These are phyloP conservation scores for Lacanobia wlatinum DNA, from an alignment of 2,888 invertebrate genomes.

Conservation along the genomic window DNA sequence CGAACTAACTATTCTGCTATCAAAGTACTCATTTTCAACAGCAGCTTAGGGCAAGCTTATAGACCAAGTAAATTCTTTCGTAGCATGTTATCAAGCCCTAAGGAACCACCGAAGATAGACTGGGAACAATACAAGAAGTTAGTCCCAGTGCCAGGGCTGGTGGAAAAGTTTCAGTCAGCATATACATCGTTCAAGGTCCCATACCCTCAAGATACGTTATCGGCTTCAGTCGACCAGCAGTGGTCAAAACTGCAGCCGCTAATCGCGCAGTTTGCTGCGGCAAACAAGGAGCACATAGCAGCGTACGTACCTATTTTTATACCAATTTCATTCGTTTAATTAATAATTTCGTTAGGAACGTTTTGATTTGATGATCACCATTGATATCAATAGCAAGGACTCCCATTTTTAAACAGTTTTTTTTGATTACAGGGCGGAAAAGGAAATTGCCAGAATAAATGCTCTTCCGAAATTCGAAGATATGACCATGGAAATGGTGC, in stretches of 20 bases:
- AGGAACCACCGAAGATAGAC: constrained; percentile 81
- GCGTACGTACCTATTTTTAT: constrained; percentile 4
- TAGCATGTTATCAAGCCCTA: constrained; percentile 79
- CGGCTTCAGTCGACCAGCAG: constrained; percentile 79
- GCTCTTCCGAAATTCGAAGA: constrained; percentile 81
- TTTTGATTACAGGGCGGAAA: constrained; percentile 70
- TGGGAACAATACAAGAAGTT: constrained; percentile 81
- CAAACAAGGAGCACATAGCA: constrained; percentile 74
- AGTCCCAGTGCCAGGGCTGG: constrained; percentile 77
- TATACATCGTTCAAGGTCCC: constrained; percentile 79
- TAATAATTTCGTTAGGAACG: too few species aligned
- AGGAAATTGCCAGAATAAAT: constrained; percentile 76
- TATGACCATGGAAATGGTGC: constrained; percentile 83
- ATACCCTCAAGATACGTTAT: constrained; percentile 77
- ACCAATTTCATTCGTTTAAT: too few species aligned
- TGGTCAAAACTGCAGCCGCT: constrained; percentile 77
- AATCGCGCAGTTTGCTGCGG: constrained; percentile 76
- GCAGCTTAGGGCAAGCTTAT: neutral
- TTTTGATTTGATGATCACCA: neutral
- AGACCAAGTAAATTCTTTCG: constrained; percentile 5
- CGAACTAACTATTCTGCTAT: neutral
- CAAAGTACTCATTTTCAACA: neutral
- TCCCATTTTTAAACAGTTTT: neutral
- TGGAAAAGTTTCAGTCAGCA: constrained; percentile 78
- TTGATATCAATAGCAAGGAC: neutral